phyloP scores from a whole-genome alignment of 2,888 invertebrate genomes.

The Euzophera pinguis region DNA sequence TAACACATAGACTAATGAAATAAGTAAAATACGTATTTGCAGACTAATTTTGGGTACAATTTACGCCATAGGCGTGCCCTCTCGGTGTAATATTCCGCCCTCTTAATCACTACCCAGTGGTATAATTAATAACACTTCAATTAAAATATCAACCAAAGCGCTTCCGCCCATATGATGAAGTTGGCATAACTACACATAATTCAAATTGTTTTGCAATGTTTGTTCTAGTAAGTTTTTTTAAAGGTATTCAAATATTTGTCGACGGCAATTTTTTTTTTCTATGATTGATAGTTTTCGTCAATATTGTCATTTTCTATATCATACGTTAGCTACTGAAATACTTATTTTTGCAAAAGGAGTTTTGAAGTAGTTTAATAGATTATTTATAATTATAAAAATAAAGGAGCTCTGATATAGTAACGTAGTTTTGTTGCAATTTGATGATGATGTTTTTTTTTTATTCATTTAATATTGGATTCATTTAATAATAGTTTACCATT shows the following conservation, averaged over 20 bases:
- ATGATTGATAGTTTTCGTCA: no score
- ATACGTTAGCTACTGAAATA: no score
- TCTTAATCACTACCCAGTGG: constrained; percentile 63
- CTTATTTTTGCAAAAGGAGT: no score
- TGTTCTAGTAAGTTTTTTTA: background rate
- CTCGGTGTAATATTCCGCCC: constrained; percentile 62
- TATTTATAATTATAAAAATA: no score
- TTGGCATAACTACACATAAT: background rate
- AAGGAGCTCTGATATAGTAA: no score
- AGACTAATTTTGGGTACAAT: constrained; percentile 36
- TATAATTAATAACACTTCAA: constrained; percentile 74
- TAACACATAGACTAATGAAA: constrained; percentile 45
- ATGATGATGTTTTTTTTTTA: no score
- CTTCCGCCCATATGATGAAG: constrained; percentile 58
- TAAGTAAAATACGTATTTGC: constrained; percentile 21
- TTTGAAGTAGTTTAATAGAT: no score
- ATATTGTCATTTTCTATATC: no score
- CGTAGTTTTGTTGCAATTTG: no score
- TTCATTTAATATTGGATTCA: no score
- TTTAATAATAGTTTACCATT: no score
- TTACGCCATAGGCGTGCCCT: constrained; percentile 58
- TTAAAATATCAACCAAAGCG: constrained; percentile 68
- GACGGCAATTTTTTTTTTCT: no score
- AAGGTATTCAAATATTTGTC: background rate
- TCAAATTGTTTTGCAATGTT: constrained; percentile 17